A percentile compares a stretch with the other conserved stretches of the same genome.
phyloP scores from a whole-genome alignment of 2,113 vertebrate species.

The Saguinus imperator region DNA sequence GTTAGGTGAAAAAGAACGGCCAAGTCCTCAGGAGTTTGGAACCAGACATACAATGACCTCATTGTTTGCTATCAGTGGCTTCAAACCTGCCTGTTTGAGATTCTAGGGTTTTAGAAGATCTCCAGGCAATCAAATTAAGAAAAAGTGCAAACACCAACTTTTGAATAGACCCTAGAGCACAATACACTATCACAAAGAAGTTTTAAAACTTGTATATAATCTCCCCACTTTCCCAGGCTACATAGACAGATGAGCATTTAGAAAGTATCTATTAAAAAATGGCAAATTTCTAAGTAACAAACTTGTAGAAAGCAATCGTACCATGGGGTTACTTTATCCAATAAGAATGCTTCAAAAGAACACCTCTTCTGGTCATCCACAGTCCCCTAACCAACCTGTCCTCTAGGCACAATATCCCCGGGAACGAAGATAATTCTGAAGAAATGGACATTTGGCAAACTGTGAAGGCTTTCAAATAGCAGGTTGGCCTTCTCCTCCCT shows the following conservation, averaged over 20 bases:
- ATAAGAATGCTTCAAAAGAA: neutral
- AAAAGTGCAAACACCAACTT: neutral
- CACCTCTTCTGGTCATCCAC: neutral
- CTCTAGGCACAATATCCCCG: neutral
- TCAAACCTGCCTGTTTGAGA: constrained; percentile 54
- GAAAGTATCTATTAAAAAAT: neutral
- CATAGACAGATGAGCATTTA: neutral
- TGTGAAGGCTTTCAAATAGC: neutral
- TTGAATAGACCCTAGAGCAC: neutral
- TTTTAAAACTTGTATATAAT: neutral
- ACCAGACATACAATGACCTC: neutral
- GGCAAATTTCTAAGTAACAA: neutral
- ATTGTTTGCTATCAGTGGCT: neutral
- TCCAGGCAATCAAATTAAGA: constrained; percentile 45
- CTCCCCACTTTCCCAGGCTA: neutral
- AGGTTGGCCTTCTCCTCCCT: neutral
- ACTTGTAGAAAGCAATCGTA: neutral
- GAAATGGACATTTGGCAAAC: neutral
- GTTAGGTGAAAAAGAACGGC: neutral
- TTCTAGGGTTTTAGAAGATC: constrained; percentile 43
- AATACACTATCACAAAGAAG: neutral
- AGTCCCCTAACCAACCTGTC: neutral
- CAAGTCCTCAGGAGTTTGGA: neutral
- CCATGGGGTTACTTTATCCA: neutral
- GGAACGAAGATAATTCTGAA: neutral